Evolutionary conservation across 1,140 invertebrate genomes (phyloP), one percentile per base, ranked within the genome.

Genomic region (Argopecten irradians): DNA sequence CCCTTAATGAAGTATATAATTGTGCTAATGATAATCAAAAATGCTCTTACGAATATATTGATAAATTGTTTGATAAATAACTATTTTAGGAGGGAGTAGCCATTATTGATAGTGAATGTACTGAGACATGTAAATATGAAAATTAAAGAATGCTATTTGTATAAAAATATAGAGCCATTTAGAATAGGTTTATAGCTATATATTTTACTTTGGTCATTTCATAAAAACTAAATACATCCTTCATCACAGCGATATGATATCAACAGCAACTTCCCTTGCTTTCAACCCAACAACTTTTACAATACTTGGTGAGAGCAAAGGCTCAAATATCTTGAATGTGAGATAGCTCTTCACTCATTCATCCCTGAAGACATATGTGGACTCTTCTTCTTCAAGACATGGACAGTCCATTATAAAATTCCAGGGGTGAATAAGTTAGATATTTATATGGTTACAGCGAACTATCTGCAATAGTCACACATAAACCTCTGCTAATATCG

Each of bases 141-240:
- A 71, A 71, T 71, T 71, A 71, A 71, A 71, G 55, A 71, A 71
- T 71, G 55, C 55, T 71, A 28, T 71, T 71, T 71, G 55, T 71
- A 71, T 71, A 71, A 71, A 71, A 71, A 71, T 71, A 71, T 71
- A 71, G 55, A 71, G 55, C 55, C 55, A 71, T 71, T 71, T 71
- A 28, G 55, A 71, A 71, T 71, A 71, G 0, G 22, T 71, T 71
- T 71, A 71, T 71, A 71, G 55, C 55, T 71, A 71, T 71, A 71
- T 71, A 71, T 71, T 71, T 71, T 71, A 71, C 55, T 71, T 71
- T 71, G 55, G 55, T 71, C 55, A 71, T 71, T 71, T 71, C 55
- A 71, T 71, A 71, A 71, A 71, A 71, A 71, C 55, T 71, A 71
- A 71, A 71, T 71, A 71, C 55, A 71, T 71, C 55, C 55, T 71